Evolutionary conservation across 2,888 invertebrate species (phyloP).

Genomic region (Aromia moschata): DNA sequence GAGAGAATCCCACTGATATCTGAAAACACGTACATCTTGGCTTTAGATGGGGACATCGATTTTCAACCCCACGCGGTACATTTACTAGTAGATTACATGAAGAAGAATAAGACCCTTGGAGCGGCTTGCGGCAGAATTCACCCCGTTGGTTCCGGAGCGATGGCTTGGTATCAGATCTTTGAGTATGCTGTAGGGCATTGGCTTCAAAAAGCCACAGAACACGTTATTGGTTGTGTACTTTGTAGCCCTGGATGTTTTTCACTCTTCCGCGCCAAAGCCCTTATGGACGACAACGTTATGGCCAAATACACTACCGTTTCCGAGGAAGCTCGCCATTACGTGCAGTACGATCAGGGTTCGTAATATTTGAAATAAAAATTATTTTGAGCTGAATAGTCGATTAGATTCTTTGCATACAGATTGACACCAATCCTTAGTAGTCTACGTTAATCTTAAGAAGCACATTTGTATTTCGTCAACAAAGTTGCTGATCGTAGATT

Average conservation of each 20-base stretch:
- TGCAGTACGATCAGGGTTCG: conserved; percentile 90
- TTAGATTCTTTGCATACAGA: no score
- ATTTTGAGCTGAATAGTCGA: no score
- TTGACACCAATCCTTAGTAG: no score
- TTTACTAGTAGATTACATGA: conserved; percentile 85
- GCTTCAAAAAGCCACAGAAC: conserved; percentile 92
- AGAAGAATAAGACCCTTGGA: conserved; percentile 76
- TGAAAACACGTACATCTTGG: conserved; percentile 83
- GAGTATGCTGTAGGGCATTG: conserved; percentile 94
- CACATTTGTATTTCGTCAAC: no score
- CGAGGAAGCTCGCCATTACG: conserved; percentile 82
- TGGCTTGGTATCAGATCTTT: conserved; percentile 71
- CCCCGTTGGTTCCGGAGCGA: conserved; percentile 75
- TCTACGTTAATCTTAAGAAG: no score
- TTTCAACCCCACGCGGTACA: conserved; percentile 84
- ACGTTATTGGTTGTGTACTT: conserved; percentile 88
- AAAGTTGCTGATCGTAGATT: no score
- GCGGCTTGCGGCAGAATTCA: conserved; percentile 92
- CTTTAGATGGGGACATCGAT: conserved; percentile 90
- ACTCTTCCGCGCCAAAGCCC: conserved; percentile 84
- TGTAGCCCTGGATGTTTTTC: conserved; percentile 95
- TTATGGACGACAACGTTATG: conserved; percentile 93
- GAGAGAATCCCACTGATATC: conserved; percentile 69
- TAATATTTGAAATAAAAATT: no score
- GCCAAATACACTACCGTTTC: conserved; percentile 84